Base-by-base conservation (phyloP, 2,888 invertebrate genomes). In the Phasia obesa region DNA sequence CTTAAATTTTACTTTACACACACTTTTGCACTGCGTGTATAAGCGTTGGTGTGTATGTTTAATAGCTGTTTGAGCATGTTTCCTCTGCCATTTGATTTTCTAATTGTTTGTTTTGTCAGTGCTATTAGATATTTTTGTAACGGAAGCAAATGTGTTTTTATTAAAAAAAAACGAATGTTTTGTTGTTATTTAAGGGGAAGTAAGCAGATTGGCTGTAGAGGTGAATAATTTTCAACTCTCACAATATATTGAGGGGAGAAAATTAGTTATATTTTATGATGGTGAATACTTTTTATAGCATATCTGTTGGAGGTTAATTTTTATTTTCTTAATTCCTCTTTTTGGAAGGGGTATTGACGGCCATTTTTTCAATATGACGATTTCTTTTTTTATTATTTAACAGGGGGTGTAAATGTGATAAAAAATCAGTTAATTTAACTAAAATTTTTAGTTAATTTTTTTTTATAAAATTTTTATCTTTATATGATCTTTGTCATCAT, bases 91-190 rank as follows among this genome's bases (percentile, higher is more conserved):
- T 60, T 74, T 80, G 73, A 67, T 73, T 74, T 69, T 67, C 70
- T 70, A 76, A 81, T 81, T 70, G 75, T 59, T 81, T 70, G 70
- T 76, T 76, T 81, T 81, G 81, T 81, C 49, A 69, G 60, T 75
- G 55, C 71, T 64, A 64, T 64, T 49, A 31, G 42, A 49, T 21
- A 49, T 55, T 62, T 70, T 81, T 76, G 64, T 69, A 81, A 65
- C 75, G 70, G 69, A 75, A 76, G 64, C 70, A 64, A n/a, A 11
- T 53, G n/a, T 23, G 49, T 35, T 7, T 35, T 4, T 55, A 19
- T 35, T 53, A 11, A 25, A 47, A 27, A 49, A 27, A 49, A 38
- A 19, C 31, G n/a, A 25, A 17, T 38, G 11, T 38, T 21, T 11
- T n/a, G 9, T 17, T 51, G 42, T 64, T n/a, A n/a, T n/a, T 38